Evolutionary conservation across 2,797 vertebrate species (phyloP), one percentile per base, ranked within the genome.

Genomic region (Cheirogaleus major): DNA sequence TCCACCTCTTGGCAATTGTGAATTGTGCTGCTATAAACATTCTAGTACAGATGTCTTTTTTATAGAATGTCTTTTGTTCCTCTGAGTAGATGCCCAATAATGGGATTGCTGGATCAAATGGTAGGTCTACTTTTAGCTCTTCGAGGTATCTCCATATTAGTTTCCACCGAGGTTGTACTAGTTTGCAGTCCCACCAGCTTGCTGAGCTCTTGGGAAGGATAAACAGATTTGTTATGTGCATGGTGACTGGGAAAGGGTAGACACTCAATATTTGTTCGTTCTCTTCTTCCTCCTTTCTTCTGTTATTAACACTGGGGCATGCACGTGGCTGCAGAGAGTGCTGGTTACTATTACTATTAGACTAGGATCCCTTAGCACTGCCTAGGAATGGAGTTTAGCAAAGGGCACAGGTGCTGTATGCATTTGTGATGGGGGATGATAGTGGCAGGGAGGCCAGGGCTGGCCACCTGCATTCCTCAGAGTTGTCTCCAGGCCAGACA

Each of bases 361-460:
- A 22, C 8, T 73, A 35, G 3, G 48, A 59, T 18, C 25, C 11
- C 30, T 48, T 3, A 18, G 20, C 2, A 22, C 38, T 25, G 2
- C 4, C 0, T 14, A 91, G 72, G 72, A 86, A 25, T 20, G 70
- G 63, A 20, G 2, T 80, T 65, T 6, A 50, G 59, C 25, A 4
- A 12, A 14, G 38, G 25, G 14, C 5, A 7, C 27, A 4, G 0
- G n/a, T 27, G 30, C 5, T 1, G 6, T 17, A 2, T 5, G 38
- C 17, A 5, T 67, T 38, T 70, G 20, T 52, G 59, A 48, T 12
- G 14, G 43, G 69, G 50, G n/a, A 6, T 13, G 45, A 63, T 2
- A 0, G 2, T 5, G 35, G 43, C 23, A 18, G 55, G 9, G 32
- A 14, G 18, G 18, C 59, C 57, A 18, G 45, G 18, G 22, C n/a